Evolutionary conservation across 2,113 vertebrate genomes (phyloP).

Genomic region (Chloropsis cyanopogon): DNA sequence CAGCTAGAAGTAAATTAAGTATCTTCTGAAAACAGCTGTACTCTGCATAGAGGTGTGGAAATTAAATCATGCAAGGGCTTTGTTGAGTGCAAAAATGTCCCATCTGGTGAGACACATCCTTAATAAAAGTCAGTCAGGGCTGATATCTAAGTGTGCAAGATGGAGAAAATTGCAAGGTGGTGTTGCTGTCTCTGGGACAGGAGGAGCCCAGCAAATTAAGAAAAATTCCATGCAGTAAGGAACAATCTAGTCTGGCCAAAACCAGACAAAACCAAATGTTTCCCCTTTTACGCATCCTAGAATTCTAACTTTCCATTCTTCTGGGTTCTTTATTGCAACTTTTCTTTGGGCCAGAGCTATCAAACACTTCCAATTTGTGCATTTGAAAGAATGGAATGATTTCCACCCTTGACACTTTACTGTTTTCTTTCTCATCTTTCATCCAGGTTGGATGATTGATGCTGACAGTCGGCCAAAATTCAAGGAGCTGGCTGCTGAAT

Average conservation of each 20-base stretch:
- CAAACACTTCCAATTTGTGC: neutral
- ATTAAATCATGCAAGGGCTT: neutral
- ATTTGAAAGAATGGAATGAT: accelerated
- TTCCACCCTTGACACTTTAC: neutral
- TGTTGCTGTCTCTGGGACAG: neutral
- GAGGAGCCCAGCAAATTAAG: neutral
- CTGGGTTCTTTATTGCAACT: neutral
- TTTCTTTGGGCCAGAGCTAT: neutral
- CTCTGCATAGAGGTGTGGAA: neutral
- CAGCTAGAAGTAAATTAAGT: constrained; percentile 47
- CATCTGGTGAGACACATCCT: neutral
- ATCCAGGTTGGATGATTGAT: constrained; percentile 98
- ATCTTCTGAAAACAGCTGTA: constrained; percentile 54
- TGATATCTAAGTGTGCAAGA: neutral
- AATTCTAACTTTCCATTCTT: neutral
- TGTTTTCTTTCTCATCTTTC: neutral
- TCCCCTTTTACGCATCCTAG: neutral
- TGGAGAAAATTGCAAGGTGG: neutral
- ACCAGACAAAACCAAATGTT: neutral
- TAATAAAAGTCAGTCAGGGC: neutral
- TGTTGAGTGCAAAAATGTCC: neutral
- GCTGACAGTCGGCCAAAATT: constrained; percentile 97
- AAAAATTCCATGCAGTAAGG: neutral
- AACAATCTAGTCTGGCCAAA: neutral
- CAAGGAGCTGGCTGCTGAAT: constrained; percentile 95